phyloP scores from a whole-genome alignment of 2,888 invertebrate species.

The Opisthograptis luteolata region DNA sequence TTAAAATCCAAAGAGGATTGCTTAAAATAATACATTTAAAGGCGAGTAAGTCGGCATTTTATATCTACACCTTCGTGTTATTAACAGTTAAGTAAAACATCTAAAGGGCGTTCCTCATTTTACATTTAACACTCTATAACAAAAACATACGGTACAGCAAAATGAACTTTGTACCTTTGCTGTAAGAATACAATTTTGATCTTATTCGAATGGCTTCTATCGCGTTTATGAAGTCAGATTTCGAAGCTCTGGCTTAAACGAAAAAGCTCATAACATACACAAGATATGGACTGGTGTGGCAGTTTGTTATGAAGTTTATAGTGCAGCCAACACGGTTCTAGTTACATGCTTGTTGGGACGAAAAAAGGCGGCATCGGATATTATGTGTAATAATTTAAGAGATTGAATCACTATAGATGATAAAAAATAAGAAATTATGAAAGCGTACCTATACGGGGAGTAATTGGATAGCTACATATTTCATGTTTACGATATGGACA shows the following conservation, averaged over 20 bases:
- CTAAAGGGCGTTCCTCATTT: constrained; percentile 62
- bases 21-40: constrained; percentile 61
- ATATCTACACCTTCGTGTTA: constrained; percentile 69
- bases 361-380: constrained; percentile 60
- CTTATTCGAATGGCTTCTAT: constrained; percentile 35
- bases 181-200: constrained; percentile 35
- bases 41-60: constrained; percentile 63
- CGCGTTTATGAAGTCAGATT: constrained; percentile 39
- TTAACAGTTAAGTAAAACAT: constrained; percentile 76
- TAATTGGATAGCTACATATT: constrained; percentile 70
- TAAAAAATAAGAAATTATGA: constrained; percentile 56
- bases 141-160: constrained; percentile 27
- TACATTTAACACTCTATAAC: constrained; percentile 48
- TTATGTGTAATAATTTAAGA: constrained; percentile 72
- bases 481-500: constrained; percentile 63
- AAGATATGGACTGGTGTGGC: constrained; percentile 80
- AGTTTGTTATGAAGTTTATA: constrained; percentile 84
- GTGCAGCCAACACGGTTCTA: constrained; percentile 72
- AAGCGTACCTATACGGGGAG: constrained; percentile 53
- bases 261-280: constrained; percentile 82
- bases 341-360: constrained; percentile 68
- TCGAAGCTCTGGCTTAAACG: constrained; percentile 66
- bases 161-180: constrained; percentile 42
- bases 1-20: constrained; percentile 42
- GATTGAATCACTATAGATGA: constrained; percentile 56